Percentiles rank a stretch among this genome's conserved stretches.
These are phyloP conservation scores for Heliconius ethilla DNA, from an alignment of 2,888 invertebrate genomes.

Conservation along the genomic window DNA sequence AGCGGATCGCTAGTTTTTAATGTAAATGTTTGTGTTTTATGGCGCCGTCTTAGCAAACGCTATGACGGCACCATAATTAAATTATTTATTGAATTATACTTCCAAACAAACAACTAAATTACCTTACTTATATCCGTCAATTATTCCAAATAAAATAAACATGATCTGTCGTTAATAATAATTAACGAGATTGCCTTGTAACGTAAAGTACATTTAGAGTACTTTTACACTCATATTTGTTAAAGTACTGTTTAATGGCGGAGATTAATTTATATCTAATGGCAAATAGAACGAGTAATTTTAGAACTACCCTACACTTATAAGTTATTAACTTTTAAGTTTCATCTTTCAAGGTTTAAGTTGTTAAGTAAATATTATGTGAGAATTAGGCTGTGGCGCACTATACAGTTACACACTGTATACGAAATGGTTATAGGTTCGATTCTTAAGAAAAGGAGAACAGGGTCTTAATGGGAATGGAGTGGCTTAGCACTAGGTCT, in stretches of 20 bases:
- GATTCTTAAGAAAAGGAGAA: too few relatives aligned
- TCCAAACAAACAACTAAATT: not conserved
- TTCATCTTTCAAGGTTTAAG: not conserved
- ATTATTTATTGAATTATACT: not conserved
- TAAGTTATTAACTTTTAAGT: not conserved
- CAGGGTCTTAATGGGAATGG: not conserved
- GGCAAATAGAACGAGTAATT: not conserved
- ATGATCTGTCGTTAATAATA: not conserved
- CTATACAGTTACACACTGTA: too few relatives aligned
- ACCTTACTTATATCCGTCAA: not conserved
- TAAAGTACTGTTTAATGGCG: not conserved
- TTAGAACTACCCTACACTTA: not conserved
- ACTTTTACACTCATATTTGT: constrained; percentile 6
- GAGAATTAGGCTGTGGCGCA: too few relatives aligned
- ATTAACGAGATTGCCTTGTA: constrained; percentile 5
- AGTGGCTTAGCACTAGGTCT: not conserved
- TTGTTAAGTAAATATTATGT: not conserved
- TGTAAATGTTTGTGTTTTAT: not conserved
- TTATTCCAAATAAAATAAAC: not conserved
- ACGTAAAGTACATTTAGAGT: not conserved
- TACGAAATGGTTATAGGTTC: not conserved
- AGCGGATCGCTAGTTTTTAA: not conserved
- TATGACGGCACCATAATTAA: not conserved
- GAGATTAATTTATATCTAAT: not conserved
- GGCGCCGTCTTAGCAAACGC: not conserved